These are phyloP conservation scores for Hyposmocoma kahamanoa DNA, from an alignment of 1,140 invertebrate species.

Conservation along the genomic window DNA sequence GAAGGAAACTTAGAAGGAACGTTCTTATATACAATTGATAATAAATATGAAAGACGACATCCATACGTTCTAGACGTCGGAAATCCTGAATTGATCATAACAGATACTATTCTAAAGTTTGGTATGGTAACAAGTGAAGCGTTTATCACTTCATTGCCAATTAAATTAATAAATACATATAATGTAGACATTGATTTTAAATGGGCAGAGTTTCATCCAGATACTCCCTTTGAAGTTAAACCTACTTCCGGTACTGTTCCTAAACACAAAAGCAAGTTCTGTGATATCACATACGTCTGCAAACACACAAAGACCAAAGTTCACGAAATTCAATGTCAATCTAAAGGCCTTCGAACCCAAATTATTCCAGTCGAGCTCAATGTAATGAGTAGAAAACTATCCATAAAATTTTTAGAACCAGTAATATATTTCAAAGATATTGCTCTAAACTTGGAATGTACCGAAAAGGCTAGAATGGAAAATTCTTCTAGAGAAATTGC, in stretches of 20 bases:
- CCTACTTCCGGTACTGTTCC: slow-evolving; percentile 39
- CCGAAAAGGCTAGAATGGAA: slow-evolving; percentile 52
- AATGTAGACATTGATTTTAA: slow-evolving; percentile 46
- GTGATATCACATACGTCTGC: slow-evolving; percentile 43
- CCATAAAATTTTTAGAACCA: slow-evolving; percentile 55
- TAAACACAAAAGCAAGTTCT: slow-evolving; percentile 42
- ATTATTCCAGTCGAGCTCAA: slow-evolving; percentile 46
- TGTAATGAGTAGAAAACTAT: slow-evolving; percentile 47
- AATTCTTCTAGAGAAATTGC: slow-evolving; percentile 60
- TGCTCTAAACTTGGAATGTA: slow-evolving; percentile 49
- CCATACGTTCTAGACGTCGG: slow-evolving; percentile 40
- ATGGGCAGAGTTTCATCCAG: slow-evolving; percentile 39
- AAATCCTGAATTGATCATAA: slow-evolving; percentile 41
- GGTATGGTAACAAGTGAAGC: slow-evolving; percentile 59
- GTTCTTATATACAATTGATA: slow-evolving; percentile 46
- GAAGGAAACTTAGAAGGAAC: slow-evolving; percentile 33
- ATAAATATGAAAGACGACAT: slow-evolving; percentile 40
- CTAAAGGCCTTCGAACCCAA: slow-evolving; percentile 23
- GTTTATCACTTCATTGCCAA: slow-evolving; percentile 48
- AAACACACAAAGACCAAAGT: slow-evolving; percentile 52
- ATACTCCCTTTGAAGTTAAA: slow-evolving; percentile 52
- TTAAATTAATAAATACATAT: slow-evolving; percentile 53
- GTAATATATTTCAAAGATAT: slow-evolving; percentile 57
- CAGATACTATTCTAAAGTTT: slow-evolving; percentile 56
- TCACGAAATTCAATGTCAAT: slow-evolving; percentile 47